Conservation (phyloP, 2,113 vertebrate genomes). For the Candoia aspera region DNA sequence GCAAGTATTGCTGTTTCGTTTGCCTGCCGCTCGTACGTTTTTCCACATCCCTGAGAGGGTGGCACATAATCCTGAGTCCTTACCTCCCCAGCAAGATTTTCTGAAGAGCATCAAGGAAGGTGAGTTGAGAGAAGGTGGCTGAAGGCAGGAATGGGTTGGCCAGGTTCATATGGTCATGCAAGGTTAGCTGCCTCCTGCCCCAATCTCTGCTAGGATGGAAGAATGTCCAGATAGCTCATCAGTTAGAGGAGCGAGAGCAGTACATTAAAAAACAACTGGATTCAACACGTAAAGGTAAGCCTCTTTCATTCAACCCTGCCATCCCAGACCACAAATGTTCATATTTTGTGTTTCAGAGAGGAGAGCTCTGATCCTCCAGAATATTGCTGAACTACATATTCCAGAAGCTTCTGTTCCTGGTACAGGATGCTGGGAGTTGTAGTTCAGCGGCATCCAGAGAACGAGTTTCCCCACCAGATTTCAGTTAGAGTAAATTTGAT, state of each 20-base stretch:
- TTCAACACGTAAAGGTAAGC: conserved; percentile 81
- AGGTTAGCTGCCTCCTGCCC: not conserved
- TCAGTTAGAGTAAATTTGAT: not conserved
- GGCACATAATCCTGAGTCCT: conserved; percentile 59
- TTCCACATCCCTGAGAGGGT: conserved; percentile 80
- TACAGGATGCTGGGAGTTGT: not conserved
- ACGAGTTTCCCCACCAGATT: not conserved
- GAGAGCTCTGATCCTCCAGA: not conserved
- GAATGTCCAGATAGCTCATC: conserved; percentile 78
- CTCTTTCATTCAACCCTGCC: not conserved
- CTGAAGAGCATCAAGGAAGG: conserved; percentile 79
- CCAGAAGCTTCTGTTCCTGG: not conserved
- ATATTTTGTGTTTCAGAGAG: not conserved
- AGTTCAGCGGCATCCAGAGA: not conserved
- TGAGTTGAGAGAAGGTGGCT: conserved; percentile 33
- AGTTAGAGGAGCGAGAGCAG: conserved; percentile 79
- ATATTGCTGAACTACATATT: not conserved
- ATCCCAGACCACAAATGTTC: not conserved
- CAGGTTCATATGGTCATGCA: not conserved
- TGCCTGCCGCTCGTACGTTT: conserved; percentile 73
- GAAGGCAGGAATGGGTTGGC: not conserved
- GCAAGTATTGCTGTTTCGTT: conserved; percentile 81
- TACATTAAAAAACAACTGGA: conserved; percentile 83
- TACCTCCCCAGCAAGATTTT: conserved; percentile 76
- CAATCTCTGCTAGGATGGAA: conserved; percentile 79